Conservation (phyloP, 2,888 invertebrate species). For the Anorthoa munda region DNA sequence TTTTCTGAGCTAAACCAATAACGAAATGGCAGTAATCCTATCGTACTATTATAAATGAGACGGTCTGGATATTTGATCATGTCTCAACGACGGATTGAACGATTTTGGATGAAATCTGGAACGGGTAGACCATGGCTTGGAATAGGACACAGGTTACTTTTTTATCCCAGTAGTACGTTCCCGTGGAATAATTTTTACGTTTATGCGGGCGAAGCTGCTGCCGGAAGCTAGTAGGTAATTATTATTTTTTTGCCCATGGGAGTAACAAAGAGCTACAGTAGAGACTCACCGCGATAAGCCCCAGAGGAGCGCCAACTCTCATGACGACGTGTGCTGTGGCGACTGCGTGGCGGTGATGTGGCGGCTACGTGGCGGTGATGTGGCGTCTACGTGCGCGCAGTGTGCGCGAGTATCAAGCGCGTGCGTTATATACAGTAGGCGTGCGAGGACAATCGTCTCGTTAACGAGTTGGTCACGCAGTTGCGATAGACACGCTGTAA, state of each 20-base stretch:
- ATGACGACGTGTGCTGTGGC: slow-evolving; percentile 8
- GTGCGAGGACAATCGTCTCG: slow-evolving; percentile 27
- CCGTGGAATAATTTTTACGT: too few relatives aligned
- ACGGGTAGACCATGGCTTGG: too few relatives aligned
- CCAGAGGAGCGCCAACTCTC: slow-evolving; percentile 23
- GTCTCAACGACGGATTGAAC: too few relatives aligned
- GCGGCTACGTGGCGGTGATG: neutral
- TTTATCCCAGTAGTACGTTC: too few relatives aligned
- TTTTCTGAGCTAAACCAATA: too few relatives aligned
- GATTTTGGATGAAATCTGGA: too few relatives aligned
- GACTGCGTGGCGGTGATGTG: neutral
- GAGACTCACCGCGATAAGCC: slow-evolving; percentile 47
- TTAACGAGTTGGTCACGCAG: slow-evolving; percentile 28
- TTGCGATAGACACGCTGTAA: slow-evolving; percentile 32
- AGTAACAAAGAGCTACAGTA: neutral
- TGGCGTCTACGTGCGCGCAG: neutral
- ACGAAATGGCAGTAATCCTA: too few relatives aligned
- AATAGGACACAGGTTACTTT: too few relatives aligned
- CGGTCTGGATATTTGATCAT: too few relatives aligned
- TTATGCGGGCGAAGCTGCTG: too few relatives aligned
- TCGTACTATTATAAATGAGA: too few relatives aligned
- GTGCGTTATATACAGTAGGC: slow-evolving; percentile 22
- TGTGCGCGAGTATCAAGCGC: neutral
- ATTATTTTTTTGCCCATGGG: neutral
- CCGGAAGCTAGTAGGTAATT: too few relatives aligned